These are phyloP conservation scores for Urophycis tenuis DNA, from an alignment of 2,797 vertebrate species.

Conservation along the genomic window DNA sequence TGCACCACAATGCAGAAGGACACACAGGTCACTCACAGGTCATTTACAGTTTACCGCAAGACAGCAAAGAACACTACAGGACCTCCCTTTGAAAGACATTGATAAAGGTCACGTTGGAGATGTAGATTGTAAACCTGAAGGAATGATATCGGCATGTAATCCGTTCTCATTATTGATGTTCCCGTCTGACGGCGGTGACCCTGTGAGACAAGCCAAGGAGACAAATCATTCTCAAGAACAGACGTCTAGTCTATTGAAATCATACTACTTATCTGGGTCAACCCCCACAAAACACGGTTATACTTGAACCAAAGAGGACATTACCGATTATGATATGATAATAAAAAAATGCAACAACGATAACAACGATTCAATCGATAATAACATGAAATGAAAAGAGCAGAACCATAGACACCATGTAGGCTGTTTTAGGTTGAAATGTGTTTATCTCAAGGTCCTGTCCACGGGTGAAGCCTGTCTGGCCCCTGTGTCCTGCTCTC, in stretches of 20 bases:
- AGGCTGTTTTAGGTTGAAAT: slow-evolving; percentile 41
- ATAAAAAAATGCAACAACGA: background rate
- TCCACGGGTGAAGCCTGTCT: slow-evolving; percentile 53
- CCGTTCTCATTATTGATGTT: slow-evolving; percentile 47
- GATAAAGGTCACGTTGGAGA: background rate
- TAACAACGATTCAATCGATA: background rate
- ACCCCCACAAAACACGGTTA: background rate
- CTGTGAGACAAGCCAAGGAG: slow-evolving; percentile 32
- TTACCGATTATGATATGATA: background rate
- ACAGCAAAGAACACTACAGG: background rate
- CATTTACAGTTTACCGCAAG: slow-evolving; percentile 9
- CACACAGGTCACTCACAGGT: background rate
- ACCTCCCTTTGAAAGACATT: background rate
- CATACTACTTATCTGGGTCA: background rate
- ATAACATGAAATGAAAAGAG: background rate
- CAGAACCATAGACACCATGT: slow-evolving; percentile 22
- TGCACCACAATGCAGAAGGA: slow-evolving; percentile 25
- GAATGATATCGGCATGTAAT: slow-evolving; percentile 40
- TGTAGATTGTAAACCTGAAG: slow-evolving; percentile 42
- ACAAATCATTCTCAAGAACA: slow-evolving; percentile 3
- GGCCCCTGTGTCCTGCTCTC: slow-evolving; percentile 37
- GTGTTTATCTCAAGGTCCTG: slow-evolving; percentile 41
- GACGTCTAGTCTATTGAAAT: background rate
- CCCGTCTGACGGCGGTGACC: slow-evolving; percentile 28
- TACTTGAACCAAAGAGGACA: background rate